Base-by-base conservation (phyloP, 2,113 vertebrate species). In the Pandion haliaetus region DNA sequence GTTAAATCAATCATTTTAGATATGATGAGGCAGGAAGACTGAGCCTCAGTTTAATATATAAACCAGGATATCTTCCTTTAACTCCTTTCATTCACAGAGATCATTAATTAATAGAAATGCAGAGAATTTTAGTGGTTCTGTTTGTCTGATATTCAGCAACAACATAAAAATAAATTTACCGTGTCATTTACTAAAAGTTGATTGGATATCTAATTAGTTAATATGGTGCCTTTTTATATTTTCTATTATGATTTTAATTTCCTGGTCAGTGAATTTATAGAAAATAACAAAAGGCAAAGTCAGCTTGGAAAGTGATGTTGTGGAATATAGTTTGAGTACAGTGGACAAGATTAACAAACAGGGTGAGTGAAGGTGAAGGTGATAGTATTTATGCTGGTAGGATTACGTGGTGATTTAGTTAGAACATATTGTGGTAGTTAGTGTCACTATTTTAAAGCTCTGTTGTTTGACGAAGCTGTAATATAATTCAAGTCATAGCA, bases 1-100 rank as follows among this genome's bases (percentile, higher is more conserved):
- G 38, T 93, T 95, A 45, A 93, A 91, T 54, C 71, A 95, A 84
- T 96, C 62, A 80, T 91, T 92, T 66, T 49, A 78, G 54, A 65
- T 94, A 54, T 45, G 85, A 87, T 86, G 66, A 95, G 70, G 67
- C 69, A 85, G 76, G 49, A 82, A 94, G 50, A 62, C n/a, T 2
- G 6, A 70, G n/a, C 11, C 76, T 82, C 70, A 18, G 17, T 93
- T 95, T 95, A 84, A 78, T 67, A 31, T 79, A 65, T 29, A 90
- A 82, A 79, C 36, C 34, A 83, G 45, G 52, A 49, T 42, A 44
- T 6, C 21, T 82, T 96, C 44, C 47, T 63, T 77, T 69, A 47
- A 55, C 34, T 67, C 50, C 49, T 82, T 63, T 58, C 4, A 34
- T 89, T 95, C 24, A 76, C 52, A 90, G 52, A 59, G 13, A 76